Evolutionary conservation across 2,888 invertebrate genomes (phyloP), one percentile per base, ranked within the genome.

Genomic region (Rhorus exstirpatorius): DNA sequence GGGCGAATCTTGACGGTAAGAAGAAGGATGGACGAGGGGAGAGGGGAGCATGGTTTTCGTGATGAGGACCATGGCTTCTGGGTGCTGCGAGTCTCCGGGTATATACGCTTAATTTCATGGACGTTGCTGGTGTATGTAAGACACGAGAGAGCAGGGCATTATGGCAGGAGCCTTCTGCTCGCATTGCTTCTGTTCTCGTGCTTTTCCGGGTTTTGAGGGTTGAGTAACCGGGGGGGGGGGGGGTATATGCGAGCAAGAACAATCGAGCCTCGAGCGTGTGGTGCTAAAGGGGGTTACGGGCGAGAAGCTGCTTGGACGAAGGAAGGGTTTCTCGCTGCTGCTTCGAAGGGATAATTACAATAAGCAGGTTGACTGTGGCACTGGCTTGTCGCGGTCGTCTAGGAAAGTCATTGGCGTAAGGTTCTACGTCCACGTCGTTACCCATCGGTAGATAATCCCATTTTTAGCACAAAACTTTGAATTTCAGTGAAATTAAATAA

Each of bases 261-360:
- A 89, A 90, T 90, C 86, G 88, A 88, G 89, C 89, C 86, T 84
- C 84, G 87, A 89, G 90, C 90, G 90, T 88, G 88, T 88, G 88
- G 87, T 82, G 83, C 86, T 79, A 81, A 83, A 76, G 86, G 87
- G 87, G 85, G 84, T 84, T 84, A 31, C 51, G 8, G 38, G 10
- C 4, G 38, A 8, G 51, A 77, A 61, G 79, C 74, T 71, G 86
- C 86, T 87, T 82, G 83, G 79, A 77, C 79, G 58, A 51, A 78
- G 79, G 63, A 79, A 77, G 63, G 79, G 79, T 80, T 44, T 58
- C 70, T 55, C 55, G 63, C 53, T 77, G 80, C 63, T 61, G 89
- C 86, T 86, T 84, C 87, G 84, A 88, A 88, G 87, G 90, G 89
- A 90, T 90, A 90, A 90, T 90, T 90, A 90, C 90, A 90, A 89